These are phyloP conservation scores for Zaprionus ornatus DNA, from an alignment of 1,140 invertebrate species.

Conservation along the genomic window DNA sequence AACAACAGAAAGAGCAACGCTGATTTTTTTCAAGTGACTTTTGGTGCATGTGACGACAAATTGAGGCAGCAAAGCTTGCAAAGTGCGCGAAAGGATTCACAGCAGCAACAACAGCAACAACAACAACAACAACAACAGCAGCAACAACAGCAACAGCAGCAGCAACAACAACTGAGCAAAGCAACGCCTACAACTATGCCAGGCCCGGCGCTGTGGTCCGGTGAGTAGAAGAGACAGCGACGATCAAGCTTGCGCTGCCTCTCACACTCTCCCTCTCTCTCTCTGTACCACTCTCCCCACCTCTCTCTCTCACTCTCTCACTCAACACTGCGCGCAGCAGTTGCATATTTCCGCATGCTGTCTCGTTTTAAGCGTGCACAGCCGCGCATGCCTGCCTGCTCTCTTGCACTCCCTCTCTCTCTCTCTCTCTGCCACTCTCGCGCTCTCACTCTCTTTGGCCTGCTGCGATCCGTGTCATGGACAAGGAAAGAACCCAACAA, in stretches of 20 bases:
- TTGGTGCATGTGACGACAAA: constrained; percentile 17
- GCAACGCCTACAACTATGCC: constrained; percentile 73
- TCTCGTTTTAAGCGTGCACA: constrained; percentile 13
- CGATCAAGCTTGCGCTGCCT: constrained; percentile 2
- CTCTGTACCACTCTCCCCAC: neutral
- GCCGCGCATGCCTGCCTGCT: constrained; percentile 22
- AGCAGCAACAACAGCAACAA: neutral
- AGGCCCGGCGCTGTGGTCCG: constrained; percentile 83
- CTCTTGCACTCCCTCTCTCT: neutral
- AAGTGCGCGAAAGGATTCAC: constrained; percentile 11
- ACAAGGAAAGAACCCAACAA: constrained; percentile 55
- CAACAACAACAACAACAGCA: constrained; percentile 33
- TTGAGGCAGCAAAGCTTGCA: neutral
- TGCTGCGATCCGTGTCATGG: constrained; percentile 46
- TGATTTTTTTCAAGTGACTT: constrained; percentile 37
- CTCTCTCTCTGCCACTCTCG: neutral
- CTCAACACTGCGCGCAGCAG: neutral
- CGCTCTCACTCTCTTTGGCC: constrained; percentile 4
- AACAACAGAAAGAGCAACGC: neutral
- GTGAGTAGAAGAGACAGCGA: constrained; percentile 60
- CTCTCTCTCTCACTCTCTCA: neutral
- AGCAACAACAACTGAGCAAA: constrained; percentile 53
- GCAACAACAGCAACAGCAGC: constrained; percentile 34
- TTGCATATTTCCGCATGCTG: constrained; percentile 51
- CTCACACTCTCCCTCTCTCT: constrained; percentile 23